Percentiles rank a stretch among this genome's conserved stretches.
phyloP scores from a whole-genome alignment of 2,113 vertebrate species.

The human region GRCh38 chr2:222942501-222943000 shows the following conservation, averaged over 20 bases:
- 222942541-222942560: not conserved
- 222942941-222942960: not conserved
- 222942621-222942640: slow-evolving; percentile 13
- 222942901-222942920: not conserved
- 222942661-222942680: slow-evolving; percentile 11
- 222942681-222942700: not conserved
- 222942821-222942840: slow-evolving; percentile 53
- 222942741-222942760: not conserved
- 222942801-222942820: slow-evolving; percentile 49
- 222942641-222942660: slow-evolving; percentile 37
- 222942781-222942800: slow-evolving; percentile 24
- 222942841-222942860: slow-evolving; percentile 55
- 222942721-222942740: not conserved
- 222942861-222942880: not conserved
- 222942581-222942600: slow-evolving; percentile 45
- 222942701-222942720: slow-evolving; percentile 6
- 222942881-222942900: not conserved
- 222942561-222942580: not conserved
- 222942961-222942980: not conserved
- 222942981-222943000: not conserved
- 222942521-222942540: slow-evolving; percentile 14
- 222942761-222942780: not conserved
- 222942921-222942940: not conserved
- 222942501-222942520: not conserved
- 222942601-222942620: not conserved